Evolutionary conservation across 2,797 vertebrate genomes (phyloP), one percentile per base, ranked within the genome.

Genomic region (Limosa lapponica): DNA sequence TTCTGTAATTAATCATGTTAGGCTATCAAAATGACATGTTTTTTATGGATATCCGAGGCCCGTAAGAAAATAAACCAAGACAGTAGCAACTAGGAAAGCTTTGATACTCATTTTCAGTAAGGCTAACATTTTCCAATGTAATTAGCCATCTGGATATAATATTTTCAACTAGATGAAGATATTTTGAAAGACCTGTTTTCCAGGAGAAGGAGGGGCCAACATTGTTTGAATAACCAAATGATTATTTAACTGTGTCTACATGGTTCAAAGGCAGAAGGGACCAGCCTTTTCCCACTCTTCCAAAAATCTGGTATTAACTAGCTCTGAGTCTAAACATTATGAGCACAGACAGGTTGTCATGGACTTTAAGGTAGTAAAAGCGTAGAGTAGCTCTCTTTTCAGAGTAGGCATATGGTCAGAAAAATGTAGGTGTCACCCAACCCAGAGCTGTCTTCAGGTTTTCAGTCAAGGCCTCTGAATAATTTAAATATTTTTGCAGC

Each of bases 161-260:
- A 58, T 72, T 79, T 84, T 72, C 13, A 36, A 12, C 28, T 39
- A 59, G 23, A 72, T 43, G 2, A 79, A 83, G 27, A 11, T 37
- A 59, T 52, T 59, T 71, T 43, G 4, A 70, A 44, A 52, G 4
- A 5, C 17, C 2, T 64, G 1, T 52, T 84, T 54, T 51, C 44
- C 36, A 16, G 13, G 36, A 69, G 23, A 72, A 78, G 16, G 5
- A 46, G 3, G 6, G 13, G 4, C 3, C 20, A 39, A 6, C 8
- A 7, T n/a, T 28, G 0, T 55, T 61, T 65, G 22, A 65, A 54
- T 16, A 89, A 23, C 0, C 2, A 77, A 62, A 36, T 14, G 0
- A 43, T 44, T 88, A 17, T 58, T 10, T 10, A 69, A 2, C 7
- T 55, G 10, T 22, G 7, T 23, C 34, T 71, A 23, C 8, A 3